These are phyloP conservation scores for Clusia tigrina DNA, from an alignment of 2,888 invertebrate species.

Conservation along the genomic window DNA sequence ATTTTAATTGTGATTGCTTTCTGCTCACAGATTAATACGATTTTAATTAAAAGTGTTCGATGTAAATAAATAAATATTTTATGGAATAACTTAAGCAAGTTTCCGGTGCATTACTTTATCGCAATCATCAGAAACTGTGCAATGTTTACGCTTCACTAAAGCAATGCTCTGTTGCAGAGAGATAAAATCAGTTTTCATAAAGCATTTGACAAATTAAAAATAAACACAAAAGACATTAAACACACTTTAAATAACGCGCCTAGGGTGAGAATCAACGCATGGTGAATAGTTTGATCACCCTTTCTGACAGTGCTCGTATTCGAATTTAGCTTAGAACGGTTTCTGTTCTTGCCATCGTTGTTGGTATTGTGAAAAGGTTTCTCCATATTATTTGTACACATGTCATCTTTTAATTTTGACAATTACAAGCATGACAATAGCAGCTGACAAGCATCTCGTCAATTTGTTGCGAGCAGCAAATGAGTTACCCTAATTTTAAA, in stretches of 20 bases:
- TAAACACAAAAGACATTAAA: slow-evolving; percentile 47
- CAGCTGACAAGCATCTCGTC: slow-evolving; percentile 14
- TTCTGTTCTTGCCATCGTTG: neutral
- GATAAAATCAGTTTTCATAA: slow-evolving; percentile 12
- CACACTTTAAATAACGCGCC: slow-evolving; percentile 7
- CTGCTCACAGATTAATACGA: slow-evolving; percentile 43
- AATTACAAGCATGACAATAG: slow-evolving; percentile 53
- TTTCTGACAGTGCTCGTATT: neutral
- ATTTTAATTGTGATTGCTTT: slow-evolving; percentile 51
- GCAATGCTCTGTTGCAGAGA: neutral
- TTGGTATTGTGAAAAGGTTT: slow-evolving; percentile 35
- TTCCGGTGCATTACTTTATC: neutral
- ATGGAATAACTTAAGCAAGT: neutral
- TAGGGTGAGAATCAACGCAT: too few species aligned
- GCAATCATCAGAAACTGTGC: neutral
- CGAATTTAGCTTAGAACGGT: neutral
- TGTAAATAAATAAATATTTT: slow-evolving; percentile 45
- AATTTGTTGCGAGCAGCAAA: too few species aligned
- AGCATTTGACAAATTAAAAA: slow-evolving; percentile 44
- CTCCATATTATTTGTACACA: slow-evolving; percentile 48
- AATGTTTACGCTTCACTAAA: neutral
- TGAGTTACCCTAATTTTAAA: slow-evolving; percentile 34
- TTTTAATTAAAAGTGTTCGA: slow-evolving; percentile 51
- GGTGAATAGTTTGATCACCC: too few species aligned
- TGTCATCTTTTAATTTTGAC: slow-evolving; percentile 50